phyloP scores from a whole-genome alignment of 2,797 vertebrate genomes.

The Protonibea diacanthus region DNA sequence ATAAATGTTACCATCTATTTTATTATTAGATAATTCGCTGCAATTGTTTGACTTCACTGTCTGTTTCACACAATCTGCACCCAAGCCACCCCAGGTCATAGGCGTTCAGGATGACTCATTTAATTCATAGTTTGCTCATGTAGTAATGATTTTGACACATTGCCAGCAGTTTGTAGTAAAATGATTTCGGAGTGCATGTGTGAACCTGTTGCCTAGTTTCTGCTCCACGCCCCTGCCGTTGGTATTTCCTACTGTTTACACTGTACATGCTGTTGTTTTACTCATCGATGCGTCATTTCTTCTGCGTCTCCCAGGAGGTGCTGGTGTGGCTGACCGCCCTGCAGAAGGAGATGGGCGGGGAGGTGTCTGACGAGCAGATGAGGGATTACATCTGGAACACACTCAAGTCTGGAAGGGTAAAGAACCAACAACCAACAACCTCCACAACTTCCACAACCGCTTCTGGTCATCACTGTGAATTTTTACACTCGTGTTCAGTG shows the following conservation, averaged over 20 bases:
- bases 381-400: slow-evolving; percentile 99
- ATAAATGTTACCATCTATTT: neutral
- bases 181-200: neutral
- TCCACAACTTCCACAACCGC: no score
- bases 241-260: neutral
- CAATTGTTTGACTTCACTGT: neutral
- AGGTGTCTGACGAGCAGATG: slow-evolving; percentile 95
- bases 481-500: neutral
- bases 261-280: neutral
- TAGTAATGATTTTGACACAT: no score
- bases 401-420: slow-evolving; percentile 96
- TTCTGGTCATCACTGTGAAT: neutral
- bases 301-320: slow-evolving; percentile 88
- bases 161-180: no score
- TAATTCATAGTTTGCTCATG: neutral
- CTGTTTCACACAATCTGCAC: neutral
- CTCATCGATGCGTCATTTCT: neutral
- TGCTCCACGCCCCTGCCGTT: neutral
- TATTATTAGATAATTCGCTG: neutral
- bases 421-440: slow-evolving; percentile 11
- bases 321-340: slow-evolving; percentile 96
- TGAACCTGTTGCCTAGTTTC: neutral
- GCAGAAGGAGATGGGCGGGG: slow-evolving; percentile 96
- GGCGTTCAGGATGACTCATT: neutral
- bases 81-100: neutral